Percentiles rank a stretch among this genome's conserved stretches.
These are phyloP conservation scores for Eupelmus urozonus DNA, from an alignment of 2,888 invertebrate genomes.

Conservation along the genomic window DNA sequence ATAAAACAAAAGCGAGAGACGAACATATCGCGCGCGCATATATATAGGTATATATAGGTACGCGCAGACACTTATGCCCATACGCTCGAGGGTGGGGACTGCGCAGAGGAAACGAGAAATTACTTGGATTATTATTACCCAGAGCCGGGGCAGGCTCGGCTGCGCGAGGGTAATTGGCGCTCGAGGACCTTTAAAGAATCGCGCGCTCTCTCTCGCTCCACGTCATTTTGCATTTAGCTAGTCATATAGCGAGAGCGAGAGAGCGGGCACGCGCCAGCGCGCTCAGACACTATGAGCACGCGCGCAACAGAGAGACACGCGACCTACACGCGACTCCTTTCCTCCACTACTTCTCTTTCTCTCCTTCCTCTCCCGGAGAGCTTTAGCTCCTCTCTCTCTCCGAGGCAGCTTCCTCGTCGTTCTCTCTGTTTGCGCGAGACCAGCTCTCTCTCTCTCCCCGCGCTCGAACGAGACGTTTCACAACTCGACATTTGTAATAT, in stretches of 20 bases:
- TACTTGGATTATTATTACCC: constrained; percentile 54
- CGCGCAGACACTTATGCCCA: background rate
- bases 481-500: constrained; percentile 51
- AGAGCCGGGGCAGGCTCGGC: constrained; percentile 56
- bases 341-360: constrained; percentile 36
- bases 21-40: background rate
- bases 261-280: background rate
- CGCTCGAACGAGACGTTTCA: constrained; percentile 49
- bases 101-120: constrained; percentile 52
- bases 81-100: background rate
- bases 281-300: too few relatives aligned
- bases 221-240: constrained; percentile 71
- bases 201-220: constrained; percentile 57
- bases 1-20: constrained; percentile 9
- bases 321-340: constrained; percentile 69
- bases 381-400: constrained; percentile 43
- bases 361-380: constrained; percentile 38
- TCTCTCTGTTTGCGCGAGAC: constrained; percentile 7
- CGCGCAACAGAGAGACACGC: constrained; percentile 70
- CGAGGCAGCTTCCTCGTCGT: constrained; percentile 5
- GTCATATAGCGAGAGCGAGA: background rate
- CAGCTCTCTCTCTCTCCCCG: background rate
- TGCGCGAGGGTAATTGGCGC: constrained; percentile 50
- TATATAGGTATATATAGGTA: too few relatives aligned
- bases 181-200: constrained; percentile 46